A percentile compares a stretch with the other conserved stretches of the same genome.
Evolutionary conservation across 37 sponge, comb jelly and placozoan genomes (phyloP).

Genomic region (Aplysina aerophoba): DNA sequence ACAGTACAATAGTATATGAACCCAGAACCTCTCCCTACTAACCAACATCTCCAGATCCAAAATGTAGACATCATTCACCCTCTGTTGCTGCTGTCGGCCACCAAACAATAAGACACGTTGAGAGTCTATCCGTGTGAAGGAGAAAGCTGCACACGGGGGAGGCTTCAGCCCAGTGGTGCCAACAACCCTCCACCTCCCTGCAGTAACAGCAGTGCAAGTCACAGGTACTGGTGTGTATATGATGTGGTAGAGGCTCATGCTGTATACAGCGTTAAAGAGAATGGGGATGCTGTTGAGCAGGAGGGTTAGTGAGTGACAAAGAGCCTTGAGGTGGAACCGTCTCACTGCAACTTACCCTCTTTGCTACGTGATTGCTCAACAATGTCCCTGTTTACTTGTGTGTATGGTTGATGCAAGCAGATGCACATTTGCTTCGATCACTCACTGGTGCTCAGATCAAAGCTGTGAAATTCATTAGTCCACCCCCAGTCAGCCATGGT

Average conservation of each 20-base stretch:
- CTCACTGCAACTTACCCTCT: no score
- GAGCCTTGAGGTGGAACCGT: no score
- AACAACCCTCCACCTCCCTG: conserved; percentile 57
- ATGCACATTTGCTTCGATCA: background rate
- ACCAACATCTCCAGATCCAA: conserved; percentile 68
- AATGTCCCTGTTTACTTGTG: background rate
- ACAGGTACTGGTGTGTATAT: no score
- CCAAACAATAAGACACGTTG: conserved; percentile 64
- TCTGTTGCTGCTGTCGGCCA: conserved; percentile 55
- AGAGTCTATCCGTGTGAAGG: conserved; percentile 57
- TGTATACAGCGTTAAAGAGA: no score
- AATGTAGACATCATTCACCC: conserved; percentile 63
- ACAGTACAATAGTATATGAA: background rate
- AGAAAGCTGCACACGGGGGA: conserved; percentile 77
- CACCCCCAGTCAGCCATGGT: conserved; percentile 30
- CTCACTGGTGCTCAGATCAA: conserved; percentile 37
- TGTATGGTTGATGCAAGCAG: background rate
- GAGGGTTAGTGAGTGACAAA: no score
- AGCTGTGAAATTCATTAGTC: conserved; percentile 76
- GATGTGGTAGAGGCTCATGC: no score
- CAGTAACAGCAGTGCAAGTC: no score
- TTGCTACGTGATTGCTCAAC: no score
- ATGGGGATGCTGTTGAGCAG: no score
- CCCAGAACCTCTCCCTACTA: background rate
- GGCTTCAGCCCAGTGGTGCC: conserved; percentile 56